Base-by-base conservation (phyloP, 2,113 vertebrate genomes). In the Barnardius zonarius region DNA sequence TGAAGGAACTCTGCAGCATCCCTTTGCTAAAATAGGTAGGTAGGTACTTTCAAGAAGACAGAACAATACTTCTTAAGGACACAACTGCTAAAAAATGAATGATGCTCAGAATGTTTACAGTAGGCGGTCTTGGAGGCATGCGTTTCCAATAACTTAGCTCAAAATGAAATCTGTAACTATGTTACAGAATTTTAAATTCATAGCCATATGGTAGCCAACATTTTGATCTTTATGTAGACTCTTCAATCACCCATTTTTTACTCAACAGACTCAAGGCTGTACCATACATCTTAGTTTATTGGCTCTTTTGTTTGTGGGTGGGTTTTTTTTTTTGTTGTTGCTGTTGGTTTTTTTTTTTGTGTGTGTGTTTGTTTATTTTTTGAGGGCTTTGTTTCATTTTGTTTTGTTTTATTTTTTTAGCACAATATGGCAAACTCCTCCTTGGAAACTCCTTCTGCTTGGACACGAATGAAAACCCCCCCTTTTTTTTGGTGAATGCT, bases 41-140 rank as follows among this genome's bases (percentile, higher is more conserved):
- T 48, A 88, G 11, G 6, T 74, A 43, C 16, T 79, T 88, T 59
- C 41, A 14, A 54, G 16, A 64, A 41, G 37, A 78, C 82, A 75
- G 33, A 90, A 31, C 7, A 69, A n/a, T 6, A 62, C 8, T 81
- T 67, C 11, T 74, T 17, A 41, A 48, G 30, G 76, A 31, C 6
- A n/a, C 2, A 49, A 1, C 7, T 66, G n/a, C 25, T 64, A 5
- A 69, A 64, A 92, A 61, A 24, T 31, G 2, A 46, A 33, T 28
- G 16, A 41, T 39, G 10, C 0, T 4, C 13, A 25, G 12, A 25
- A 37, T 0, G 1, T n/a, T 73, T n/a, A 64, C 6, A 28, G 9
- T 25, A 68, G 8, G 8, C 10, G 30, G 7, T 23, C 24, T 39
- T 68, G 8, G 25, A 76, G 10, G 86, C 11, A 3, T 59, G 7